Base-by-base conservation (phyloP, 2,888 invertebrate genomes). In the Iselma pallidipennis region DNA sequence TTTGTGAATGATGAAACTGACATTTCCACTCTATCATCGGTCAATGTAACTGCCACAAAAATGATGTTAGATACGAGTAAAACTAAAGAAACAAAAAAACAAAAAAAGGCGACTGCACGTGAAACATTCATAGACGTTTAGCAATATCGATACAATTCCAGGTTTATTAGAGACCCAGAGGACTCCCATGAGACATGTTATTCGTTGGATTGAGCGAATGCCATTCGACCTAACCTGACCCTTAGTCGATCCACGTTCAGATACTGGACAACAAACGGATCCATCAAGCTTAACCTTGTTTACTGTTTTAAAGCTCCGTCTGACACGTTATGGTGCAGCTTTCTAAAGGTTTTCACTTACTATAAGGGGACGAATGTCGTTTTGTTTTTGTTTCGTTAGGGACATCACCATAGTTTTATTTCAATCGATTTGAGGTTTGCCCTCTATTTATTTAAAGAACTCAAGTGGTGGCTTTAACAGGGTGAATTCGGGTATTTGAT, bases 261-360 rank as follows among this genome's bases (percentile, higher is more conserved):
- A 55, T 59, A 49, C 29, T 53, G 57, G 60, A 63, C 66, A 58
- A 55, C 60, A 56, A 52, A 52, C 59, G 58, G 61, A 68, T 68
- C 68, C 65, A 61, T 68, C 68, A 66, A 60, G 66, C 63, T 68
- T 66, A 68, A 68, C 66, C 59, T 65, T 68, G 60, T 68, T 68
- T 68, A 61, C 63, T 55, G 59, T 42, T 58, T 65, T 63, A 68
- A 61, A 59, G 66, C 59, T 33, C 59, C 48, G 33, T 19, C 66
- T 57, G 64, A 66, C 66, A 61, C 58, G 65, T 61, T 66, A 63
- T 67, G 58, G 55, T 56, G 51, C 62, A 62, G 62, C 60, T 45
- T 61, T 57, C 31, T 55, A 37, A 57, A 64, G 65, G 56, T 67
- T 61, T 67, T 65, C 67, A 63, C 63, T 61, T 63, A 61, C 60